Percentiles rank a stretch among this genome's conserved stretches.
Conservation (phyloP, 1,140 invertebrate genomes). For the Pseudomyrmex sp. region DNA sequence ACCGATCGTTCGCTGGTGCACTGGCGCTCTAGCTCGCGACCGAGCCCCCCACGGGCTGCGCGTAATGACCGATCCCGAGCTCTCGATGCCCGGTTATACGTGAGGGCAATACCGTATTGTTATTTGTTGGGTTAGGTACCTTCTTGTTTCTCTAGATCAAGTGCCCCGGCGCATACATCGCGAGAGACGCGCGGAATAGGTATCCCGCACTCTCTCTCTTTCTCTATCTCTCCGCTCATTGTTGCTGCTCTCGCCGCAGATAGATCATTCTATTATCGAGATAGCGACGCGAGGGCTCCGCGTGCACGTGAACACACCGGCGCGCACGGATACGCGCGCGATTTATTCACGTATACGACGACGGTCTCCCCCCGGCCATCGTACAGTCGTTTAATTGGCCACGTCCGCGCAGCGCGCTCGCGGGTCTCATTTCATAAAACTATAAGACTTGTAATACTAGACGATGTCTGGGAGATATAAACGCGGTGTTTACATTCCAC, state of each 20-base stretch:
- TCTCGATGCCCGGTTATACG: slow-evolving; percentile 71
- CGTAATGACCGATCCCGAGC: slow-evolving; percentile 77
- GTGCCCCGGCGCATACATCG: slow-evolving; percentile 69
- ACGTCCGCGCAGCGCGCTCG: slow-evolving; percentile 32
- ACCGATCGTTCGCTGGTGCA: slow-evolving; percentile 39
- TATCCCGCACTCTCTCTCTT: slow-evolving; percentile 67
- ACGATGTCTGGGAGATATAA: background rate
- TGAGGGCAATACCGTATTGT: slow-evolving; percentile 81
- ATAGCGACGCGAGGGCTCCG: slow-evolving; percentile 69
- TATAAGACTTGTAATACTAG: slow-evolving; percentile 15
- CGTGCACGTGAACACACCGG: slow-evolving; percentile 36
- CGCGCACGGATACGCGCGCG: slow-evolving; percentile 28
- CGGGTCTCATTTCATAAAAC: slow-evolving; percentile 32
- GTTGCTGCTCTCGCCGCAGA: slow-evolving; percentile 76
- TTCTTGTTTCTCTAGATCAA: slow-evolving; percentile 79
- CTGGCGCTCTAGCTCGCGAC: slow-evolving; percentile 27
- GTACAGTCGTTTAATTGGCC: slow-evolving; percentile 48
- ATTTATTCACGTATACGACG: slow-evolving; percentile 36
- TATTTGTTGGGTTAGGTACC: slow-evolving; percentile 80
- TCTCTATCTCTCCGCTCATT: slow-evolving; percentile 70
- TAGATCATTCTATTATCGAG: slow-evolving; percentile 81
- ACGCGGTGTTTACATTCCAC: slow-evolving; percentile 26
- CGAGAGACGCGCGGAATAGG: slow-evolving; percentile 70
- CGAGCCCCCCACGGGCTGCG: slow-evolving; percentile 48
- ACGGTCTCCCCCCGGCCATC: background rate